A percentile compares a stretch with the other conserved stretches of the same genome.
Evolutionary conservation across 2,888 invertebrate genomes (phyloP).

Genomic region (Troides aeacus): DNA sequence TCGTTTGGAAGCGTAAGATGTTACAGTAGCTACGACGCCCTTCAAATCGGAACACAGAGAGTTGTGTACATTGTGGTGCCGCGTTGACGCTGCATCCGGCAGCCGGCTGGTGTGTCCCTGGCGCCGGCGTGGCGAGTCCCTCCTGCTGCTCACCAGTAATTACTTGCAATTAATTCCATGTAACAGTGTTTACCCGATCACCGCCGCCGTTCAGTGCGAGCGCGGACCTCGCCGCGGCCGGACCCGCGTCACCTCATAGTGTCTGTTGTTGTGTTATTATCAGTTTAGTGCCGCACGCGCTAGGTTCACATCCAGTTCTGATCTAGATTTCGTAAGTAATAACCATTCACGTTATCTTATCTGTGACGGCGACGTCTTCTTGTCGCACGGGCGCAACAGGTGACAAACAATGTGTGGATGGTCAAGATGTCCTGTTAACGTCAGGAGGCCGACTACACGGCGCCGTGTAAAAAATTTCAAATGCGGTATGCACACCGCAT

Average conservation of each 20-base stretch:
- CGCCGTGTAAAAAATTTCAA: too few relatives aligned
- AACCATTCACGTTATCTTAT: constrained; percentile 12
- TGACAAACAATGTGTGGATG: too few relatives aligned
- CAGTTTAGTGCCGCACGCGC: constrained; percentile 2
- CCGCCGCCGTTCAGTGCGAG: constrained; percentile 45
- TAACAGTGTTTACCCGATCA: constrained; percentile 60
- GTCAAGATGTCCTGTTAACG: too few relatives aligned
- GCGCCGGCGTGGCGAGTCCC: constrained; percentile 40
- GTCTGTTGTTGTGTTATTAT: constrained; percentile 3
- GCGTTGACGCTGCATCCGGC: neutral
- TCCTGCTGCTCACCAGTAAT: constrained; percentile 62
- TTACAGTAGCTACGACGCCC: too few relatives aligned
- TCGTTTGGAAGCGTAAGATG: too few relatives aligned
- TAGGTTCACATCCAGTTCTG: neutral
- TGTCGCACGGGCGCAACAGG: too few relatives aligned
- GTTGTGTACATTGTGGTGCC: neutral
- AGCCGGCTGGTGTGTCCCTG: constrained; percentile 26
- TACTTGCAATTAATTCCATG: constrained; percentile 68
- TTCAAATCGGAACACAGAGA: too few relatives aligned
- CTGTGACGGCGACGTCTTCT: neutral
- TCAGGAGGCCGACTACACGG: too few relatives aligned
- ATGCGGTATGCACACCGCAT: too few relatives aligned
- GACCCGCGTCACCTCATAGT: neutral
- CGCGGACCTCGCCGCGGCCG: constrained; percentile 10
- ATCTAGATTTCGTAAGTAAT: constrained; percentile 18